These are phyloP conservation scores for Tinea trinotella DNA, from an alignment of 2,888 invertebrate species.

Conservation along the genomic window DNA sequence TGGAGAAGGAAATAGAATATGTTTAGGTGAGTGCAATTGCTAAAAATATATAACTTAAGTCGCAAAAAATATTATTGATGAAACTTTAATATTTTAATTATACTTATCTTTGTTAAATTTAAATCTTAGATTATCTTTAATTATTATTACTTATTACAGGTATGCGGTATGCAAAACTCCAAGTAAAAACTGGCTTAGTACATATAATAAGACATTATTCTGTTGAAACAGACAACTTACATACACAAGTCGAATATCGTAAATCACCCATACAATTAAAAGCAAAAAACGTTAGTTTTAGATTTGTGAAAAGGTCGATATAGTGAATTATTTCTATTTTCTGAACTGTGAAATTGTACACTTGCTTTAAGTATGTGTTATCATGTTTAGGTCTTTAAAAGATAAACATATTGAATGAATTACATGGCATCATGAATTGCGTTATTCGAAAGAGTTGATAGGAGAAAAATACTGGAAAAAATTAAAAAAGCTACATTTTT, in stretches of 20 bases:
- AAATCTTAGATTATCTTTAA: neutral
- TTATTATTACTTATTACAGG: conserved; percentile 27
- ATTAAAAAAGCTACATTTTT: too few relatives aligned
- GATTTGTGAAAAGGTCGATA: conserved; percentile 31
- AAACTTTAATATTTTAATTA: too few relatives aligned
- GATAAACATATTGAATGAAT: too few relatives aligned
- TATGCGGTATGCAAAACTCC: conserved; percentile 37
- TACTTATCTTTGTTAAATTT: neutral
- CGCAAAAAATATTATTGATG: too few relatives aligned
- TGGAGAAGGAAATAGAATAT: conserved; percentile 53
- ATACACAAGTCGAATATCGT: conserved; percentile 26
- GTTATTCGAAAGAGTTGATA: too few relatives aligned
- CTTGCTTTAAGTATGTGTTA: too few relatives aligned
- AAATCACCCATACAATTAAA: conserved; percentile 37
- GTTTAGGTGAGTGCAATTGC: conserved; percentile 51
- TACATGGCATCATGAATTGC: too few relatives aligned
- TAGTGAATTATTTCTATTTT: too few relatives aligned
- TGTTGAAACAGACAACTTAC: conserved; percentile 22
- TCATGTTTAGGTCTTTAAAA: too few relatives aligned
- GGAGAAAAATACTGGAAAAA: too few relatives aligned
- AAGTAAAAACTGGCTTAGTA: conserved; percentile 33
- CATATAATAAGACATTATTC: conserved; percentile 34
- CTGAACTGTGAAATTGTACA: too few relatives aligned
- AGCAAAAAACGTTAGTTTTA: conserved; percentile 34
- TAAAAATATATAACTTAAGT: too few relatives aligned